Conservation (phyloP, 64 coral and sea anemone species). For the Actinia equina region DNA sequence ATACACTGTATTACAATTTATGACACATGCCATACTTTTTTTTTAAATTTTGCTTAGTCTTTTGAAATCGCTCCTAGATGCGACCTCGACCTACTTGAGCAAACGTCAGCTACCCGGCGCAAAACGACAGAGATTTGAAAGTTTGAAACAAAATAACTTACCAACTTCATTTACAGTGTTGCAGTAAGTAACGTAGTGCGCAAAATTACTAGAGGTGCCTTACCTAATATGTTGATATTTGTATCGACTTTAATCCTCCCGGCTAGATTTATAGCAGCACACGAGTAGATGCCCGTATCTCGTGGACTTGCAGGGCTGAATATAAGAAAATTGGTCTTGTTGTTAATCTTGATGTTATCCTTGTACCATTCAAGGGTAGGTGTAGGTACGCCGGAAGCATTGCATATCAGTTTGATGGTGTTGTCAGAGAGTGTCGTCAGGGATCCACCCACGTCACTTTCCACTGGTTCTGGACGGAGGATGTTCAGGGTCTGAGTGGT, state of each 20-base stretch:
- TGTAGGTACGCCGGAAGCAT: constrained; percentile 34
- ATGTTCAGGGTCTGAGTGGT: background rate
- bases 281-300: constrained; percentile 39
- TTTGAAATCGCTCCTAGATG: too few relatives aligned
- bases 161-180: background rate
- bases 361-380: constrained; percentile 49
- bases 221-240: constrained; percentile 38
- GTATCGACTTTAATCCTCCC: constrained; percentile 19
- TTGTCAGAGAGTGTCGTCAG: constrained; percentile 43
- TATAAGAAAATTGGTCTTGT: background rate
- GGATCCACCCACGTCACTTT: constrained; percentile 17
- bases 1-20: too few relatives aligned
- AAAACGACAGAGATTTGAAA: too few relatives aligned
- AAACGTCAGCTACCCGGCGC: too few relatives aligned
- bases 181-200: background rate
- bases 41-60: too few relatives aligned
- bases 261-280: constrained; percentile 36
- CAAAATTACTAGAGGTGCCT: background rate
- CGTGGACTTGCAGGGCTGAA: background rate
- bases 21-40: too few relatives aligned
- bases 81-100: too few relatives aligned
- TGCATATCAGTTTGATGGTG: constrained; percentile 43
- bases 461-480: constrained; percentile 18
- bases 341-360: constrained; percentile 1
- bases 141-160: too few relatives aligned